These are phyloP conservation scores for Drosophila cyrtoloma DNA, from an alignment of 2,888 invertebrate species.

Conservation along the genomic window DNA sequence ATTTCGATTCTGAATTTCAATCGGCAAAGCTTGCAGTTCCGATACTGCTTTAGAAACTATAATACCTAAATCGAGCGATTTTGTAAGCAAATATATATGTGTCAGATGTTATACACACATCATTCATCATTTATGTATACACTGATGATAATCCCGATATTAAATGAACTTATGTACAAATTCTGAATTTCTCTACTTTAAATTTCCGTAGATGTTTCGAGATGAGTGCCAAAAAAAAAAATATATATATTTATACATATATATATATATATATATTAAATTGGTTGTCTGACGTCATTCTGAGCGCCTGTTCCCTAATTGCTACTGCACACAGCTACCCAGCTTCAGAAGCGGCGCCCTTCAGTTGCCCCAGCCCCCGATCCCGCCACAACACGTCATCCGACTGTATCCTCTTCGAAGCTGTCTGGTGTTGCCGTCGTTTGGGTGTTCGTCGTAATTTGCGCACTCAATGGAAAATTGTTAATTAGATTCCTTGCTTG, in stretches of 20 bases:
- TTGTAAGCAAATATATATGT: background rate
- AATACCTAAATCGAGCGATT: background rate
- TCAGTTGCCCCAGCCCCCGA: background rate
- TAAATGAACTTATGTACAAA: background rate
- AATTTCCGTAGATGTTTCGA: conserved; percentile 3
- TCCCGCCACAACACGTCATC: background rate
- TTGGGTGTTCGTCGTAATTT: conserved; percentile 82
- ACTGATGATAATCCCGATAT: background rate
- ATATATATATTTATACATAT: background rate
- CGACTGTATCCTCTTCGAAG: background rate
- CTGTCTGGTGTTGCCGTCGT: conserved; percentile 3
- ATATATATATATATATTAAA: conserved; percentile 1
- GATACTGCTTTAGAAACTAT: background rate
- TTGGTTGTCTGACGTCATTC: conserved; percentile 30
- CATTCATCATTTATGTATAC: background rate
- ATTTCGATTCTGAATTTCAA: background rate
- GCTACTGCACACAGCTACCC: conserved; percentile 5
- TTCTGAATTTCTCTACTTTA: background rate
- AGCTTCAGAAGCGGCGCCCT: conserved; percentile 1
- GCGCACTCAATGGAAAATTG: conserved; percentile 85
- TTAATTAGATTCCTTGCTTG: conserved; percentile 85
- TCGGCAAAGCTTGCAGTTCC: background rate
- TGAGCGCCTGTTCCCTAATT: conserved; percentile 9
- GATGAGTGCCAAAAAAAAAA: background rate
- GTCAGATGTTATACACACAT: too few relatives aligned